Conservation (phyloP, 2,888 invertebrate species). For the Fragum whitleyi region DNA sequence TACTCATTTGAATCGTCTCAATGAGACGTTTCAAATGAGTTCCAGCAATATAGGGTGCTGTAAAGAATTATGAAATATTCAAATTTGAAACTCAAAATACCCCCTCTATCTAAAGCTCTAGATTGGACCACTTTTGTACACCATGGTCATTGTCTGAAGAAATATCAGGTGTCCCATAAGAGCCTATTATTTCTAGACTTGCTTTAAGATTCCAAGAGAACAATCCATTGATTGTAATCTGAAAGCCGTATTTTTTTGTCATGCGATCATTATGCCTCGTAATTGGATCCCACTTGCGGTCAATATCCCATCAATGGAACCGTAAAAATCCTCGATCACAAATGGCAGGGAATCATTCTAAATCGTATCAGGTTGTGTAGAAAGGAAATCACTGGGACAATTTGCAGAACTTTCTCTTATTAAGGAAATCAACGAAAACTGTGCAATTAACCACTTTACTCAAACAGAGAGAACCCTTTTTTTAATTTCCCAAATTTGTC, state of each 20-base stretch:
- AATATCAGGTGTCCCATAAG: neutral
- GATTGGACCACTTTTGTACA: too few relatives aligned
- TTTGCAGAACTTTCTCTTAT: neutral
- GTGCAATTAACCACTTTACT: slow-evolving; percentile 1
- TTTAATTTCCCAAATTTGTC: too few relatives aligned
- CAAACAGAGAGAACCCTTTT: too few relatives aligned
- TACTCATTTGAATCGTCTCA: too few relatives aligned
- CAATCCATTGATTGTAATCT: slow-evolving; percentile 23
- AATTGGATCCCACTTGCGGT: slow-evolving; percentile 28
- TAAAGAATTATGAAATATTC: too few relatives aligned
- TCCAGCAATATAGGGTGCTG: too few relatives aligned
- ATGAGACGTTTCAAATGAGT: too few relatives aligned
- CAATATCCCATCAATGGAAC: slow-evolving; percentile 21
- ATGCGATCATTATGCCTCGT: slow-evolving; percentile 27
- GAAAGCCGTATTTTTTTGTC: slow-evolving; percentile 22
- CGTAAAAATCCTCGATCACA: slow-evolving; percentile 20
- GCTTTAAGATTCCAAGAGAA: slow-evolving; percentile 4
- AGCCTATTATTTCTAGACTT: slow-evolving; percentile 4
- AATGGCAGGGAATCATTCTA: slow-evolving; percentile 23
- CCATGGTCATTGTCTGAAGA: too few relatives aligned
- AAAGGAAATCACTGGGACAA: slow-evolving; percentile 2
- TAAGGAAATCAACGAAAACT: neutral
- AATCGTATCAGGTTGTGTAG: slow-evolving; percentile 14
- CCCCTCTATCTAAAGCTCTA: too few relatives aligned
- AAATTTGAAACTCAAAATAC: too few relatives aligned